Evolutionary conservation across 2,797 vertebrate genomes (phyloP).

Genomic region (Eptatretus atami): DNA sequence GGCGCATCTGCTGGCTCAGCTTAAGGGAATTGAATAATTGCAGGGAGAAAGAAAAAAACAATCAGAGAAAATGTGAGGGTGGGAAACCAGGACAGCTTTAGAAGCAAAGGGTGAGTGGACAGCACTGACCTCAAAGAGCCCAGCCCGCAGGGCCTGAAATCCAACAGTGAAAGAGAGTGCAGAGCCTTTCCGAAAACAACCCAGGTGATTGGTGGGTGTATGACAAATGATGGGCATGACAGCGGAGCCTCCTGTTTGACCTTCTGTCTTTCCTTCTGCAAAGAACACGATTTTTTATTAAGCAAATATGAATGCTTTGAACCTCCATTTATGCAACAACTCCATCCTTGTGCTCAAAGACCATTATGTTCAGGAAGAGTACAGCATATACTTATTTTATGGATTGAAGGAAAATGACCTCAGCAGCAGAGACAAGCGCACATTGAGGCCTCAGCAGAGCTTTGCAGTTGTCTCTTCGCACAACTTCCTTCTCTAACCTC

Average conservation of each 20-base stretch:
- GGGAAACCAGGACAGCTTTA: neutral
- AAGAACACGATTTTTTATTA: too few relatives aligned
- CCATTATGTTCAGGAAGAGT: too few relatives aligned
- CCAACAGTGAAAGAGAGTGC: slow-evolving; percentile 46
- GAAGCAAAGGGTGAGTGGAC: neutral
- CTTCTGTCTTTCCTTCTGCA: neutral
- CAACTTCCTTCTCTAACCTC: too few relatives aligned
- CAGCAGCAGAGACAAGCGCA: too few relatives aligned
- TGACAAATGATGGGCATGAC: slow-evolving; percentile 44
- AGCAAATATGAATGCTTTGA: too few relatives aligned
- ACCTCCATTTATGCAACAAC: too few relatives aligned
- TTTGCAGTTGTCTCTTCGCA: too few relatives aligned
- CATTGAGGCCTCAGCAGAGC: too few relatives aligned
- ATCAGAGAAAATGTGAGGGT: neutral
- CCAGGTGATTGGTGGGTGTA: slow-evolving; percentile 48
- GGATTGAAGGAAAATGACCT: too few relatives aligned
- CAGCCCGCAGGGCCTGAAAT: slow-evolving; percentile 44
- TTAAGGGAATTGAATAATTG: slow-evolving; percentile 10
- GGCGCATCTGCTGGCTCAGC: slow-evolving; percentile 72
- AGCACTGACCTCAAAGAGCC: slow-evolving; percentile 42
- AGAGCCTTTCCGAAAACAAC: slow-evolving; percentile 48
- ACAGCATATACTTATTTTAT: too few relatives aligned
- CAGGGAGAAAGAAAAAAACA: neutral
- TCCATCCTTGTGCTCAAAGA: too few relatives aligned
- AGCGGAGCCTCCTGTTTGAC: slow-evolving; percentile 10